Conservation (phyloP, 2,113 vertebrate genomes). For the Aldabrachelys gigantea region DNA sequence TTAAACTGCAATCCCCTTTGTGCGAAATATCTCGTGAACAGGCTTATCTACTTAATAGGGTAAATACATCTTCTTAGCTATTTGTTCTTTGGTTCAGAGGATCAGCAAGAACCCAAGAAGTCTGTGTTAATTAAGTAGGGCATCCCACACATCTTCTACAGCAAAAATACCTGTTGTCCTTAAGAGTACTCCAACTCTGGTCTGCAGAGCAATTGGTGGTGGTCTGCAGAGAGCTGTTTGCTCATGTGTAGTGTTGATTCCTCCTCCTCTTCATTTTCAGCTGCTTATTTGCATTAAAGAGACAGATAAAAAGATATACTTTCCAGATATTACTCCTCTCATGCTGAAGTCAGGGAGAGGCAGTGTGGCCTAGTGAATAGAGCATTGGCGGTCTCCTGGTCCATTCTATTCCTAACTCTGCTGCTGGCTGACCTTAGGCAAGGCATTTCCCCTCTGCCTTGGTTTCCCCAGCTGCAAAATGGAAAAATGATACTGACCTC, state of each 20-base stretch:
- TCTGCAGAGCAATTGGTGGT: neutral
- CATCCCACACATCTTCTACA: neutral
- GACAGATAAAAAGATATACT: neutral
- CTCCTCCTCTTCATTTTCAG: neutral
- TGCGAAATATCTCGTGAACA: conserved; percentile 27
- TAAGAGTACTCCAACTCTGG: neutral
- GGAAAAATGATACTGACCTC: neutral
- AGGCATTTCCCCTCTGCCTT: no score
- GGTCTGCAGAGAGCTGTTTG: neutral
- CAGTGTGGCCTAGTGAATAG: neutral
- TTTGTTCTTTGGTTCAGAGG: neutral
- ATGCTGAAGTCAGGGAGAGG: neutral
- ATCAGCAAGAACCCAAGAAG: neutral
- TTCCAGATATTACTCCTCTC: rapidly evolving
- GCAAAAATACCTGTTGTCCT: neutral
- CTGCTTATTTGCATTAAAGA: neutral
- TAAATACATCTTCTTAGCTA: conserved; percentile 48
- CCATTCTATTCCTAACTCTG: no score
- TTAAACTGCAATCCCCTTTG: neutral
- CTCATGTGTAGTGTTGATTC: rapidly evolving
- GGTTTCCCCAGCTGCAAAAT: no score
- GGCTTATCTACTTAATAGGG: conserved; percentile 3
- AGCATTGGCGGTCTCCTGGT: no score
- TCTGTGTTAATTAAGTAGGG: conserved; percentile 37
- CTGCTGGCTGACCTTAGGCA: no score